Evolutionary conservation across 2,797 vertebrate genomes (phyloP), one percentile per base, ranked within the genome.

Genomic region (Sebastes itinus): DNA sequence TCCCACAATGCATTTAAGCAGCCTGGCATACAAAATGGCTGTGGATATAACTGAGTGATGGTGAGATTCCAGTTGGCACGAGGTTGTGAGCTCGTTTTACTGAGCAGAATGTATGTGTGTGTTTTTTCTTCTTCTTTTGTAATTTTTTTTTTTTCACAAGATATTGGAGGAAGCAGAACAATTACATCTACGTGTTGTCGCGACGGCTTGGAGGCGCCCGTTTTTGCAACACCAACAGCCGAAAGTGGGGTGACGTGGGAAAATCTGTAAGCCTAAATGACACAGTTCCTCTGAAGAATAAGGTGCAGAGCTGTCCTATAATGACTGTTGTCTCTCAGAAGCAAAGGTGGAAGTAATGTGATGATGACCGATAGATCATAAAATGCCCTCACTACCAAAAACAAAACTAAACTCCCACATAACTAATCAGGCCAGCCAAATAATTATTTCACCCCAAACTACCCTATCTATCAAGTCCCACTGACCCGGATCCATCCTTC

Each of bases 1-100:
- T 83, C 77, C 75, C 80, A 85, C 75, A 78, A 77, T 86, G 78
- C 35, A 67, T 85, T 75, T 38, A 66, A 77, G 71, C 9, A 54
- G 23, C 42, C 22, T 72, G 52, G 80, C 75, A 62, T 13, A 66
- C 32, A 81, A 61, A 77, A 81, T 76, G 64, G 72, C 75, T 38
- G 58, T 25, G 63, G 55, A 38, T 42, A 27, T 77, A 75, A 73
- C 78, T 63, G 64, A 82, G 54, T 73, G 59, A 78, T 76, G 67
- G n/a, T 66, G 35, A 78, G 55, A 69, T 65, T 68, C 6, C n/a
- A 67, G 72, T 72, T 49, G 35, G 49, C 14, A 42, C 6, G 7
- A 56, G 27, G 20, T 20, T 16, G 30, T 46, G 56, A 59, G 61
- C 6, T 58, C 18, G 33, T 68, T 61, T 67, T 5, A 60, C 73